Base-by-base conservation (phyloP, 2,888 invertebrate species). In the Acanthosoma haemorrhoidale region DNA sequence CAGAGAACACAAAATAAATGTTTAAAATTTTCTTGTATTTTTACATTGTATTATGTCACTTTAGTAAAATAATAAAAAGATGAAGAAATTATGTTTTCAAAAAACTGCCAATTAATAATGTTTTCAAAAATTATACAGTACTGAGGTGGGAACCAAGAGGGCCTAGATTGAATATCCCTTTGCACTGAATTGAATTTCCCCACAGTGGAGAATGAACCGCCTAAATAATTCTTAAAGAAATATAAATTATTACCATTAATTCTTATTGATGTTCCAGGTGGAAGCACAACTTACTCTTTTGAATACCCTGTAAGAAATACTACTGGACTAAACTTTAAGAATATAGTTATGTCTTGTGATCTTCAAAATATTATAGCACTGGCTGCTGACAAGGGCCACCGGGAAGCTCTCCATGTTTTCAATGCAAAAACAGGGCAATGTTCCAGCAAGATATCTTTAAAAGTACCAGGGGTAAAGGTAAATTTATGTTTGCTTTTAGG, bases 401-500 rank as follows among this genome's bases (percentile, higher is more conserved):
- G 88, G 73, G 95, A 95, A 78, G 91, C 91, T 69, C 81, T 96
- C 1, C 88, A 89, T 69, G 88, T 95, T 0, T 91, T 92, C 78
- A 92, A 89, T 76, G 90, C 91, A 0, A 87, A 88, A 73, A 92
- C 88, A 51, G 96, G 96, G 0, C 84, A 85, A 13, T 79, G 79
- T 59, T 75, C 81, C 8, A 81, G 79, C 75, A 84, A 83, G 77
- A 82, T 84, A 75, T 80, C 82, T 2, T 77, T 84, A 4, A 83
- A 82, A 75, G 79, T 83, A 64, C 80, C 82, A 3, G 81, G 81
- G 68, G 80, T 82, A 69, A 88, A 88, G 79, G 87, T 86, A 29
- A 25, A 51, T 63, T 21, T 21, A 21, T 13, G 1, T 43, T 43
- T 5, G 13, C 13, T 43, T 21, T n/a, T n/a, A n/a, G n/a, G n/a